Evolutionary conservation across 2,113 vertebrate species (phyloP), one percentile per base, ranked within the genome.

Genomic region (Xiphophorus couchianus): DNA sequence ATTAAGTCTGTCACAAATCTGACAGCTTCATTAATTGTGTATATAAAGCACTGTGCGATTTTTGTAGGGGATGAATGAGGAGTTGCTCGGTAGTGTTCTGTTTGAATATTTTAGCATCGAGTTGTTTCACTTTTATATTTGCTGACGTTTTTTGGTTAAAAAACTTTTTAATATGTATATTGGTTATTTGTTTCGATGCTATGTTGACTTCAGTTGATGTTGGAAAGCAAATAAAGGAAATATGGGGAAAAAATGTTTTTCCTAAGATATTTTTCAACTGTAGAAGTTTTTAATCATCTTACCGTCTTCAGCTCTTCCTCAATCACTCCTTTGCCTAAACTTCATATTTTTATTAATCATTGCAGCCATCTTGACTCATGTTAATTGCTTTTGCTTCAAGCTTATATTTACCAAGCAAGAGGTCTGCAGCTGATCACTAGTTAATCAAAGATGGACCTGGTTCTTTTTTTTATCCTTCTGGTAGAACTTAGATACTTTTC

Each of bases 101-200:
- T 90, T 92, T 90, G 84, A 73, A 75, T 84, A 86, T 77, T 74
- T 74, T 84, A 74, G 77, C 77, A 35, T 78, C 74, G 77, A 73
- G 64, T 81, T 85, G 58, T 78, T 82, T 74, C 51, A 22, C 74
- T 77, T 88, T 84, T 51, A 74, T 76, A 90, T 77, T 82, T 84
- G 81, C 44, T 73, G 54, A 63, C 62, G 66, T 78, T 86, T 79
- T 72, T 14, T 73, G 35, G 84, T 90, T 37, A 37, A 37, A 37
- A 83, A 76, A 77, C 33, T 72, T 86, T 83, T 89, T 82, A n/a
- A 80, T 90, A 89, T 92, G 89, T 88, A 92, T 90, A 91, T 92
- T 88, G 76, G 85, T 81, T 74, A 79, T 86, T 74, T 83, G 82
- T 86, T 90, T 85, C 77, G 62, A 88, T 85, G 85, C 76, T 90